Conservation (phyloP, 2,113 vertebrate genomes). For the Mobula birostris region DNA sequence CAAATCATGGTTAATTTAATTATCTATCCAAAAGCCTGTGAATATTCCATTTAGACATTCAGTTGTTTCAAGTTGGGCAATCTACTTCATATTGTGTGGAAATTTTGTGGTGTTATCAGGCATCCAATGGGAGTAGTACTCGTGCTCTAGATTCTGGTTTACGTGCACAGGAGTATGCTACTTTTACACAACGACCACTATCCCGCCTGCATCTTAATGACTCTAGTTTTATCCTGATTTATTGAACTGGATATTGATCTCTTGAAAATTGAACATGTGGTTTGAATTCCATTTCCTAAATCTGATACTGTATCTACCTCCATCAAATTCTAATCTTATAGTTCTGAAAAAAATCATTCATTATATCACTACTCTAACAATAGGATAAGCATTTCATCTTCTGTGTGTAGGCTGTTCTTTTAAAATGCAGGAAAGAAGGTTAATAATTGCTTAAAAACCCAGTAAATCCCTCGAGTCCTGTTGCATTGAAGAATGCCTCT, state of each 20-base stretch:
- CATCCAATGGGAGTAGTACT: neutral
- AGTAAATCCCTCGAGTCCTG: neutral
- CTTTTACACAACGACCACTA: neutral
- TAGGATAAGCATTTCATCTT: neutral
- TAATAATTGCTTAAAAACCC: neutral
- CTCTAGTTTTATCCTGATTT: neutral
- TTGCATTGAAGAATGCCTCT: neutral
- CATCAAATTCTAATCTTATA: neutral
- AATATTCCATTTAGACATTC: neutral
- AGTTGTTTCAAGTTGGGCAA: neutral
- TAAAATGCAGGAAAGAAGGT: neutral
- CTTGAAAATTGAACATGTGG: neutral
- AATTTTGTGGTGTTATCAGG: neutral
- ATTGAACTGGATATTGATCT: neutral
- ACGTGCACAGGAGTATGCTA: neutral
- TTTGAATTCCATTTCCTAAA: conserved; percentile 3
- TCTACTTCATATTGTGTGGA: neutral
- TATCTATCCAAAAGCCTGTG: neutral
- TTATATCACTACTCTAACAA: neutral
- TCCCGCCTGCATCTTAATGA: neutral
- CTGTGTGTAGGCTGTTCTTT: neutral
- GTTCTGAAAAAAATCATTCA: neutral
- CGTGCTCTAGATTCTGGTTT: neutral
- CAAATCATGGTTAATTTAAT: neutral
- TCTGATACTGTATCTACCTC: neutral